Percentiles rank a stretch among this genome's conserved stretches.
Evolutionary conservation across 2,888 invertebrate species (phyloP).

Genomic region (Chelonus formosanus): DNA sequence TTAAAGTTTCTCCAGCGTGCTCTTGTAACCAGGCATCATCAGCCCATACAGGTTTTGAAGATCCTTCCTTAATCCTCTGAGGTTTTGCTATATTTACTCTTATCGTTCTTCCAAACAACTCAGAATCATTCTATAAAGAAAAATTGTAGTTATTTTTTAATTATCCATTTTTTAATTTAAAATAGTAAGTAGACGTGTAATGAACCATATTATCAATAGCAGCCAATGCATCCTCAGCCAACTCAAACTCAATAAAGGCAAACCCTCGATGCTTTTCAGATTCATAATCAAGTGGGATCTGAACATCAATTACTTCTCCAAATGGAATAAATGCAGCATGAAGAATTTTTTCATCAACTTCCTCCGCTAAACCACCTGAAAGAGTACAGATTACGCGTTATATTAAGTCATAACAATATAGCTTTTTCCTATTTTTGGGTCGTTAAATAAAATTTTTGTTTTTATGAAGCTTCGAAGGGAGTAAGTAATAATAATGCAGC

Average conservation of each 20-base stretch:
- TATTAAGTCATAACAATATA: too few relatives aligned
- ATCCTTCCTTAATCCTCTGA: conserved; percentile 94
- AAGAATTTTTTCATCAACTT: conserved; percentile 94
- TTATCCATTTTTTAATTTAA: too few relatives aligned
- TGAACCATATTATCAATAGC: conserved; percentile 98
- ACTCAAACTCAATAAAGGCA: conserved; percentile 98
- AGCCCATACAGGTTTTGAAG: conserved; percentile 95
- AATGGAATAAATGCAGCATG: conserved; percentile 98
- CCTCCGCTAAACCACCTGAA: conserved; percentile 84
- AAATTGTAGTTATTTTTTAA: conserved; percentile 43
- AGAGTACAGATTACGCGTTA: not conserved
- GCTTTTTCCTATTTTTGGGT: too few relatives aligned
- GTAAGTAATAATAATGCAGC: too few relatives aligned
- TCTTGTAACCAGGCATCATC: conserved; percentile 98
- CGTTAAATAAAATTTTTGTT: too few relatives aligned
- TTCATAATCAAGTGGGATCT: conserved; percentile 98
- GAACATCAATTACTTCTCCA: conserved; percentile 97
- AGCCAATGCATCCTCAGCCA: conserved; percentile 96
- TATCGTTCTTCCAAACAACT: conserved; percentile 95
- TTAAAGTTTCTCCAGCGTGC: conserved; percentile 90
- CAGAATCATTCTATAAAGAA: conserved; percentile 88
- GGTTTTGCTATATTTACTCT: conserved; percentile 97
- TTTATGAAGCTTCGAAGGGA: too few relatives aligned
- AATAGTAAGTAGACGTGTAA: too few relatives aligned
- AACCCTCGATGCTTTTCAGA: conserved; percentile 97